Evolutionary conservation across 2,888 invertebrate species (phyloP).

Genomic region (Lasioglossum marginatum): DNA sequence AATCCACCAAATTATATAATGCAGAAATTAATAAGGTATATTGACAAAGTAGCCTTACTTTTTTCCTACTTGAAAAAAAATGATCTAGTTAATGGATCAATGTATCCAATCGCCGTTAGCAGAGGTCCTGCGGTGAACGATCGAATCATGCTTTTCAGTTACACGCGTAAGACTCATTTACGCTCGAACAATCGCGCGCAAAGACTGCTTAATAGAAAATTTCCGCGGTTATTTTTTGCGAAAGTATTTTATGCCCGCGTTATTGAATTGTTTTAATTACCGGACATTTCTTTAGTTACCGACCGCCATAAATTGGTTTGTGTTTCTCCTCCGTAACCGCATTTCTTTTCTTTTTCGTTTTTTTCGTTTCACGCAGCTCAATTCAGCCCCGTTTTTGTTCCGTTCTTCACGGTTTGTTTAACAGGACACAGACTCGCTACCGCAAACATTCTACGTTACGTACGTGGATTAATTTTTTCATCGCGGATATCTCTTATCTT

Average conservation of each 20-base stretch:
- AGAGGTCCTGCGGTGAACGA: not conserved
- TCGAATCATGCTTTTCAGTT: not conserved
- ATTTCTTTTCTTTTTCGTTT: conserved; percentile 2
- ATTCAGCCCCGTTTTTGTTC: conserved; percentile 32
- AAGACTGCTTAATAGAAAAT: conserved; percentile 13
- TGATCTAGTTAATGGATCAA: not conserved
- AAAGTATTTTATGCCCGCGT: conserved; percentile 5
- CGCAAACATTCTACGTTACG: conserved; percentile 45
- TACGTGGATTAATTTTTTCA: conserved; percentile 38
- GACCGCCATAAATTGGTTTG: not conserved
- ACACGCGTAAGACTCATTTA: not conserved
- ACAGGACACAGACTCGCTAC: conserved; percentile 35
- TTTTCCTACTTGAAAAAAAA: not conserved
- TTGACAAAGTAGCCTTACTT: not conserved
- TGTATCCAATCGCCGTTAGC: not conserved
- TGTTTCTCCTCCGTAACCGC: conserved; percentile 11
- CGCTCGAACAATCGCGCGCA: not conserved
- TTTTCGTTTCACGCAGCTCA: conserved; percentile 7
- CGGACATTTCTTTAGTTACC: not conserved
- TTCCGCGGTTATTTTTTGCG: conserved; percentile 11
- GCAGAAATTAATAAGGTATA: not conserved
- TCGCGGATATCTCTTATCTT: conserved; percentile 12
- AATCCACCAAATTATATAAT: not conserved
- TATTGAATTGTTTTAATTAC: conserved; percentile 25
- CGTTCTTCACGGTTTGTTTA: conserved; percentile 55